Percentiles rank a stretch among this genome's conserved stretches.
Conservation (phyloP, 2,888 invertebrate genomes). For the Periphyllus acericola region DNA sequence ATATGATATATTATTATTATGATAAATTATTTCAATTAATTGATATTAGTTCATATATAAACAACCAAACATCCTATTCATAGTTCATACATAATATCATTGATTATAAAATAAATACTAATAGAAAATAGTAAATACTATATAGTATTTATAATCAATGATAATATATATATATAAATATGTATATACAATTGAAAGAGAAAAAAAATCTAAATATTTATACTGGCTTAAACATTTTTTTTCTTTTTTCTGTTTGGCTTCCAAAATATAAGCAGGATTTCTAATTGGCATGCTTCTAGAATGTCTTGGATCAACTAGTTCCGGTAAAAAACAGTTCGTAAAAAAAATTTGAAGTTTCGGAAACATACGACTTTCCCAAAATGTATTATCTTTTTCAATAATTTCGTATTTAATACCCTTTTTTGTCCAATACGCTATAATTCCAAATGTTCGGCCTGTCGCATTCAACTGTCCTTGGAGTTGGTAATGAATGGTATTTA, state of each 20-base stretch:
- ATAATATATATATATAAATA: background rate
- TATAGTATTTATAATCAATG: no score
- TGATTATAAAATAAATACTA: no score
- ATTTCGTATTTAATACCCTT: conserved; percentile 3
- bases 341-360: conserved; percentile 1
- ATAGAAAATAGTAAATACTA: no score
- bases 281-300: background rate
- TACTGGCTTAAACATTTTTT: background rate
- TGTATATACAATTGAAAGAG: background rate
- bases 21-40: background rate
- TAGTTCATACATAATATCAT: background rate
- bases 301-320: conserved; percentile 14
- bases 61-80: background rate
- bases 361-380: background rate
- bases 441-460: conserved; percentile 15
- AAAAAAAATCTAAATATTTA: background rate
- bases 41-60: background rate
- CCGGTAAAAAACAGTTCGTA: background rate
- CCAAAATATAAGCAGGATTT: background rate
- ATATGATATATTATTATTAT: background rate
- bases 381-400: background rate
- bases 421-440: conserved; percentile 21
- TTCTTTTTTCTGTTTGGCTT: background rate
- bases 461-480: conserved; percentile 5
- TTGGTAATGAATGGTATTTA: conserved; percentile 4